A percentile compares a stretch with the other conserved stretches of the same genome.
Evolutionary conservation across 2,888 invertebrate species (phyloP).

Genomic region (Hoplodrina blanda): DNA sequence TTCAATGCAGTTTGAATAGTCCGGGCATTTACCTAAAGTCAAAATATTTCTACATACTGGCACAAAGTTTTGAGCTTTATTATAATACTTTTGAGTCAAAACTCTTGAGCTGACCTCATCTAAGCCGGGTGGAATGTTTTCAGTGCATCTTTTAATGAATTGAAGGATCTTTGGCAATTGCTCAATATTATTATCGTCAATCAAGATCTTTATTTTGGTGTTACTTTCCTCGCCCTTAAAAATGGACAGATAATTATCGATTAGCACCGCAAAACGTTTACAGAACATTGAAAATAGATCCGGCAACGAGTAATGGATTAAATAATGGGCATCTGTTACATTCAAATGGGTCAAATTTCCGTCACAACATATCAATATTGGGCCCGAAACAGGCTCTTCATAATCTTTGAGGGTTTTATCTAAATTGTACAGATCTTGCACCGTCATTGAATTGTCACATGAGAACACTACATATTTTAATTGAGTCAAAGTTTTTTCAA

Average conservation of each 20-base stretch:
- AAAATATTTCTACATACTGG: conserved; percentile 91
- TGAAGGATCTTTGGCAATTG: conserved; percentile 91
- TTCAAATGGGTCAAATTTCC: conserved; percentile 91
- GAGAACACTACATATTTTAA: conserved; percentile 74
- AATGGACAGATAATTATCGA: conserved; percentile 90
- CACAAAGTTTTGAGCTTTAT: conserved; percentile 80
- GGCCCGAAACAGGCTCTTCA: conserved; percentile 81
- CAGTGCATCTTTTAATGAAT: conserved; percentile 89
- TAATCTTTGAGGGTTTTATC: conserved; percentile 81
- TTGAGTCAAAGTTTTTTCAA: conserved; percentile 72
- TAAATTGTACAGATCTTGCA: conserved; percentile 82
- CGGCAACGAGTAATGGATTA: conserved; percentile 94
- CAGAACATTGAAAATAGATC: conserved; percentile 92
- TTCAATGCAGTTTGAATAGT: conserved; percentile 88
- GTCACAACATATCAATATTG: conserved; percentile 93
- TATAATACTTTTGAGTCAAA: conserved; percentile 79
- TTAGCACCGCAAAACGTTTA: conserved; percentile 92
- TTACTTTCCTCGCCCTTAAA: conserved; percentile 70
- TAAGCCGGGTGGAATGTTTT: conserved; percentile 78
- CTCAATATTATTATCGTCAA: conserved; percentile 90
- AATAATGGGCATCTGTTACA: conserved; percentile 91
- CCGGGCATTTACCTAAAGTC: conserved; percentile 92
- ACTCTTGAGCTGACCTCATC: conserved; percentile 77
- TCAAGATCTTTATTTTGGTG: conserved; percentile 88
- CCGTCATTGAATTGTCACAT: conserved; percentile 79